Evolutionary conservation across 2,113 vertebrate species (phyloP), one percentile per base, ranked within the genome.

Genomic region (Corythaeola cristata): DNA sequence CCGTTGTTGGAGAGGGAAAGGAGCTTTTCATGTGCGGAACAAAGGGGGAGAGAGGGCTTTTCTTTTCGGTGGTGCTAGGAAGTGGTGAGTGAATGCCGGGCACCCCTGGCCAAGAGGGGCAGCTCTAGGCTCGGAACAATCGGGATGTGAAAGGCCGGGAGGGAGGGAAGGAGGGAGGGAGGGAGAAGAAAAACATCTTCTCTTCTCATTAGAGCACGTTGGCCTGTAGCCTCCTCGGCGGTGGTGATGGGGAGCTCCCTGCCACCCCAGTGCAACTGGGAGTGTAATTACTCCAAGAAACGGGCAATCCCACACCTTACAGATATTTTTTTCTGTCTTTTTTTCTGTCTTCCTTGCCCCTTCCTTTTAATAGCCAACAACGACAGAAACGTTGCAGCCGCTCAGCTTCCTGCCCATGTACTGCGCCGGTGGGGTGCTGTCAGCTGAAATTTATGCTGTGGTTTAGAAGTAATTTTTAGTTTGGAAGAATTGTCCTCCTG

Each of bases 401-500:
- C 49, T 50, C 45, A 5, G 45, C 72, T 89, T 68, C 93, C 55
- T 44, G 49, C 78, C 13, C 19, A 4, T 80, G 72, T 17, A 14
- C 23, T 60, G 56, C 41, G 3, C 76, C 26, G 76, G 23, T 60
- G 85, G 77, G 14, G 76, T 88, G 78, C 64, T 97, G 95, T 95
- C 97, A 94, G 64, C 60, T 64, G 64, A 96, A 94, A 96, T 96
- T 95, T 96, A 97, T 93, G 95, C 94, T 94, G 90, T 52, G 94
- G 94, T 96, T 97, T 92, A 75, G 72, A 39, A 84, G 97, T 26
- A 71, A 92, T 93, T 97, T 97, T 97, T 89, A 96, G 96, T 84
- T 95, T 86, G 90, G 88, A 79, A 86, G 90, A 74, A 82, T 60
- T 69, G 88, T 93, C 73, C 95, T 96, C 44, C 85, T 97, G 90